Percentiles rank a stretch among this genome's conserved stretches.
Conservation (phyloP, 2,113 vertebrate genomes). For the Amphiprion ocellaris region DNA sequence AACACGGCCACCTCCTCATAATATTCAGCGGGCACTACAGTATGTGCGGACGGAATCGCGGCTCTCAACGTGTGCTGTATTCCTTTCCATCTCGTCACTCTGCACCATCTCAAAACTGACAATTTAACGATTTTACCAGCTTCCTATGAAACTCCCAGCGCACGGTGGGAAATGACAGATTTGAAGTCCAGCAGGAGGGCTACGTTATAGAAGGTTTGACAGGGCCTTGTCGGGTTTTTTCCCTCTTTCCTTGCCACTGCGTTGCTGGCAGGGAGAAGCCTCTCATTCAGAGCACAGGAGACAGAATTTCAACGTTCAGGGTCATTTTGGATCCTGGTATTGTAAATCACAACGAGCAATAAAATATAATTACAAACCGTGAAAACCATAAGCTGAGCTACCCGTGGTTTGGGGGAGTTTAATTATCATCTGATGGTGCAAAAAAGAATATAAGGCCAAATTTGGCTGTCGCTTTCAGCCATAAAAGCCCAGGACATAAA, state of each 20-base stretch:
- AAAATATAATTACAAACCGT: constrained; percentile 79
- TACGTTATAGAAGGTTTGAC: constrained; percentile 82
- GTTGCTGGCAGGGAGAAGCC: constrained; percentile 75
- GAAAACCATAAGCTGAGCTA: constrained; percentile 70
- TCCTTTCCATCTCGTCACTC: constrained; percentile 84
- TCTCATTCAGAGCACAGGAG: constrained; percentile 68
- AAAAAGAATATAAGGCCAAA: constrained; percentile 62
- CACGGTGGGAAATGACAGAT: constrained; percentile 86
- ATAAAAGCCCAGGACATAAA: constrained; percentile 55
- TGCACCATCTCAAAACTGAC: constrained; percentile 85
- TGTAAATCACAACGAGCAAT: constrained; percentile 78
- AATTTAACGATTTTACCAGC: constrained; percentile 91
- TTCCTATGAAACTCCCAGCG: constrained; percentile 85
- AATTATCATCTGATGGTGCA: constrained; percentile 76
- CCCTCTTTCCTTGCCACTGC: constrained; percentile 57
- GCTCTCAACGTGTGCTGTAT: constrained; percentile 73
- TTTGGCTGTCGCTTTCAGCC: constrained; percentile 54
- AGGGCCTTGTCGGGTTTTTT: constrained; percentile 74
- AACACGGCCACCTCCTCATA: constrained; percentile 66
- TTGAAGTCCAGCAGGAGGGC: constrained; percentile 82
- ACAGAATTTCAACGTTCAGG: constrained; percentile 61
- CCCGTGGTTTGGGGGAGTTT: constrained; percentile 62
- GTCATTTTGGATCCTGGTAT: constrained; percentile 65
- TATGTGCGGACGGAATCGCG: constrained; percentile 21
- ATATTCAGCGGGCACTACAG: constrained; percentile 49